Evolutionary conservation across 2,888 invertebrate genomes (phyloP), one percentile per base, ranked within the genome.

Genomic region (Neoscelio sp.): DNA sequence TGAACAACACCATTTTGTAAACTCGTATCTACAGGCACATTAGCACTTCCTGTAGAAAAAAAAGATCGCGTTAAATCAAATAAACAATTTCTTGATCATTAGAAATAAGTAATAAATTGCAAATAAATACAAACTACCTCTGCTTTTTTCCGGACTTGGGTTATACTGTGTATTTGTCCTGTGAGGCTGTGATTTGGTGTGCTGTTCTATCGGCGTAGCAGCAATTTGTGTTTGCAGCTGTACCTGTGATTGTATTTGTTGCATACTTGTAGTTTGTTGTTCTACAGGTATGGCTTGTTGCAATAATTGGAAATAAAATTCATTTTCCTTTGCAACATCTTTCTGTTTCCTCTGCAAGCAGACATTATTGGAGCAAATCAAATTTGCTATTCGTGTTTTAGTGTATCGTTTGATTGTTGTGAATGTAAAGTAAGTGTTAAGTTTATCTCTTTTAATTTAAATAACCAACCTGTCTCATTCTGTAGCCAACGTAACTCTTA

Each of bases 271-370:
- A 75, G 89, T 83, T 78, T 88, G 91, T 90, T 91, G 91, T 90
- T 94, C 94, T 81, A 93, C 92, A 46, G 98, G 98, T 90, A 98
- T 91, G 85, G 98, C 98, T 91, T 98, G 96, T 87, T 96, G 95
- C 92, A 98, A 92, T 85, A 98, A 92, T 91, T 97, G 96, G 92
- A 96, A 94, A 91, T 98, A 98, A 92, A 98, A 97, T 91, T 97
- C 96, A 92, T 98, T 98, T 91, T 97, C 97, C 91, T 96, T 96
- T 81, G 97, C 95, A 85, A 99, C 98, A 90, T 97, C 97, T 87
- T 95, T 94, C 92, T 98, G 98, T 89, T 96, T 95, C 83, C 97
- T 94, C 93, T 96, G 94, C n/a, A 60, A 26, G 74, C 89, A 89
- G 82, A 68, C n/a, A n/a, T n/a, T n/a, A n/a, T n/a, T n/a, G n/a